A percentile compares a stretch with the other conserved stretches of the same genome.
These are phyloP conservation scores for Nomada fucata DNA, from an alignment of 2,888 invertebrate species.

Conservation along the genomic window DNA sequence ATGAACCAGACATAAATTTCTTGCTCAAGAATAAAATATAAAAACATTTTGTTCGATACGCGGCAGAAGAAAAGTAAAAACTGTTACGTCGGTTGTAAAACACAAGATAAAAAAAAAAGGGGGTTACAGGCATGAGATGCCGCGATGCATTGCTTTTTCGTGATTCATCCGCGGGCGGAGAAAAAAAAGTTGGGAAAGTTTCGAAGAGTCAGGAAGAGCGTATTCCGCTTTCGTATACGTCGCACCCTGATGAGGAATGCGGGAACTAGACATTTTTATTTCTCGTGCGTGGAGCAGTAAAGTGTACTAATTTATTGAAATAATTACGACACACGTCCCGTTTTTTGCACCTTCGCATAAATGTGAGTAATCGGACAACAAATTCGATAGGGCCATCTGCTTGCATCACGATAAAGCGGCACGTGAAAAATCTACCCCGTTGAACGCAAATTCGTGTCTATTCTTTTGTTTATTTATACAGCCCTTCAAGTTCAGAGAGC, in stretches of 20 bases:
- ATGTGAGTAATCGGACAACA: conserved; percentile 75
- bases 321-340: conserved; percentile 77
- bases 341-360: conserved; percentile 71
- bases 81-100: neutral
- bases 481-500: conserved; percentile 64
- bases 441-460: conserved; percentile 39
- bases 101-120: neutral
- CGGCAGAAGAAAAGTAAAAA: conserved; percentile 8
- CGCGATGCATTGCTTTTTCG: conserved; percentile 35
- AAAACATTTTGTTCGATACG: neutral
- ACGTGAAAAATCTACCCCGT: conserved; percentile 37
- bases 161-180: conserved; percentile 41
- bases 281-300: conserved; percentile 80
- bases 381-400: conserved; percentile 33
- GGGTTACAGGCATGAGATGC: conserved; percentile 18
- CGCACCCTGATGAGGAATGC: conserved; percentile 81
- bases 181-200: conserved; percentile 55
- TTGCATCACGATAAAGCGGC: conserved; percentile 37
- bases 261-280: conserved; percentile 79
- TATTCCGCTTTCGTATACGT: conserved; percentile 52
- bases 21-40: conserved; percentile 10
- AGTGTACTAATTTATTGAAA: conserved; percentile 82
- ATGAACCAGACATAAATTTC: conserved; percentile 25
- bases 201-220: conserved; percentile 55
- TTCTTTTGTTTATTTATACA: conserved; percentile 80